phyloP scores from a whole-genome alignment of 1,140 invertebrate species.

The Aporrectodea caliginosa region DNA sequence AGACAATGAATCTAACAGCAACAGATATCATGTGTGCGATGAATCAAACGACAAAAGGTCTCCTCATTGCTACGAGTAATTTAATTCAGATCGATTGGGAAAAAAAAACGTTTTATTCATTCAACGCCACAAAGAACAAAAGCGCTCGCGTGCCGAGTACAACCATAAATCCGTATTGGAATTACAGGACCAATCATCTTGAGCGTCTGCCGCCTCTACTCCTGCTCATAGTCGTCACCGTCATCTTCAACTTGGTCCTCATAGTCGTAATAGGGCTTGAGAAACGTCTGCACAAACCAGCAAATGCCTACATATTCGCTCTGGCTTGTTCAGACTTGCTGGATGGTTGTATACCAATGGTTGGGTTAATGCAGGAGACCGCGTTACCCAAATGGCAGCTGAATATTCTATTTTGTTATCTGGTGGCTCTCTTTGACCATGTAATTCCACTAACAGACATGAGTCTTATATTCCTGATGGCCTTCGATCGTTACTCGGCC shows the following conservation, averaged over 20 bases:
- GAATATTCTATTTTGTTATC: not conserved
- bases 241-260: not conserved
- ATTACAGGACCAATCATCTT: no score
- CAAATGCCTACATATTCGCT: not conserved
- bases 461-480: not conserved
- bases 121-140: no score
- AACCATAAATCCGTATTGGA: no score
- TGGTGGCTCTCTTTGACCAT: not conserved
- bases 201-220: no score
- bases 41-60: no score
- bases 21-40: no score
- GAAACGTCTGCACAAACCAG: not conserved
- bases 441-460: not conserved
- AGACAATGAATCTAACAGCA: no score
- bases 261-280: not conserved
- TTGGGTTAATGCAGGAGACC: not conserved
- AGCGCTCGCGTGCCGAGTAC: no score
- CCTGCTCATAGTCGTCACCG: no score
- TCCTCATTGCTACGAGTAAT: no score
- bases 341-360: not conserved
- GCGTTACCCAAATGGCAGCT: not conserved
- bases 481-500: not conserved
- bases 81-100: no score
- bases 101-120: no score
- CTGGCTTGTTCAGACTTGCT: not conserved